A percentile compares a stretch with the other conserved stretches of the same genome.
Conservation (phyloP, 2,797 vertebrate species). For the Diglossa cyanea region DNA sequence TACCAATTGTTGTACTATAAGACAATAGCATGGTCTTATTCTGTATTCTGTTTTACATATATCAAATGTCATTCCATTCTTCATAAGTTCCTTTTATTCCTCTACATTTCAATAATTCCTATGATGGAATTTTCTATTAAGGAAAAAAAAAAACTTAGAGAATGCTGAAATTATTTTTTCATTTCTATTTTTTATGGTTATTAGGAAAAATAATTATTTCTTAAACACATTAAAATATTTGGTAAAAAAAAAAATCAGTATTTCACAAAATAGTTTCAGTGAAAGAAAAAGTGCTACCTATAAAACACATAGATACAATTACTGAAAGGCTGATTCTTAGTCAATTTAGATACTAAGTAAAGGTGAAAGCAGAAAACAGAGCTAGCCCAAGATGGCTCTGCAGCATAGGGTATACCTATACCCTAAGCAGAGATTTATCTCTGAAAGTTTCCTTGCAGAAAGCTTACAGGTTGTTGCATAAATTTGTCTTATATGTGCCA, state of each 20-base stretch:
- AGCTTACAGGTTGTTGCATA: not conserved
- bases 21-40: fast-evolving
- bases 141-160: not conserved
- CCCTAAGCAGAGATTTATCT: not conserved
- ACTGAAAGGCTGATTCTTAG: not conserved
- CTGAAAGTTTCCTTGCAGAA: not conserved
- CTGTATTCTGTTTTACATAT: not conserved
- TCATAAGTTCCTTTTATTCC: not conserved
- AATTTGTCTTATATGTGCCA: not conserved
- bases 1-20: not conserved
- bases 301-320: not conserved
- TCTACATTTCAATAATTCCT: not conserved
- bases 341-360: not conserved
- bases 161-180: not conserved
- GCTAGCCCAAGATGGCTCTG: not conserved
- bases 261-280: not conserved
- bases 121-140: not conserved
- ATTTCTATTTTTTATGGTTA: not conserved
- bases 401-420: not conserved
- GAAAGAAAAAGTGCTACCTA: not conserved
- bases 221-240: not conserved
- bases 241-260: not conserved
- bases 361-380: not conserved
- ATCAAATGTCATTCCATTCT: not conserved
- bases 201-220: not conserved